phyloP scores from a whole-genome alignment of 2,888 invertebrate species.

The Campaea margaritaria region DNA sequence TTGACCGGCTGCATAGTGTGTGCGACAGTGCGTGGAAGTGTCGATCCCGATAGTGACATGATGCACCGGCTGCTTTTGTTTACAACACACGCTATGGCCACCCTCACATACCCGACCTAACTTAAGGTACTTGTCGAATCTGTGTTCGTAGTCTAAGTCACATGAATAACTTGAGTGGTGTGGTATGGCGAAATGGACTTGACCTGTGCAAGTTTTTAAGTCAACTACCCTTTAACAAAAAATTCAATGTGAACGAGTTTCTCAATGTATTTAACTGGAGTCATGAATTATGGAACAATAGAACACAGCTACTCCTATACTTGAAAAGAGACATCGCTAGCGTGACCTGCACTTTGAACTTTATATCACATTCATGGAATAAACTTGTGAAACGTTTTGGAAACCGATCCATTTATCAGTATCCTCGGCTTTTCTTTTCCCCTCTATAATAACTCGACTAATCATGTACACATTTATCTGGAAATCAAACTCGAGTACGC shows the following conservation, averaged over 20 bases:
- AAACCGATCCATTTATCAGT: background rate
- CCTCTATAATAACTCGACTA: background rate
- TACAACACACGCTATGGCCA: slow-evolving; percentile 66
- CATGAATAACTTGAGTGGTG: slow-evolving; percentile 6
- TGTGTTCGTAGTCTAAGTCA: background rate
- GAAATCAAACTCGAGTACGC: slow-evolving; percentile 29
- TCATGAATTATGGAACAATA: slow-evolving; percentile 20
- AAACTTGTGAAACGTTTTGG: background rate
- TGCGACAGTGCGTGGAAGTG: slow-evolving; percentile 51
- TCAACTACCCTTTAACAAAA: slow-evolving; percentile 18
- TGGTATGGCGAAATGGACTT: slow-evolving; percentile 14
- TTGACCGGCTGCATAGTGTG: slow-evolving; percentile 62
- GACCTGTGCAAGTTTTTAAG: slow-evolving; percentile 27
- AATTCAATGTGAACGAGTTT: slow-evolving; percentile 28
- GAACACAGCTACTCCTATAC: slow-evolving; percentile 5
- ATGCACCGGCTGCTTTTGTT: slow-evolving; percentile 50
- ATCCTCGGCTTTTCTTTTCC: background rate
- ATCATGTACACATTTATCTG: slow-evolving; percentile 10
- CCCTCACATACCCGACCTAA: slow-evolving; percentile 85
- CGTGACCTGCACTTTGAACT: slow-evolving; percentile 14
- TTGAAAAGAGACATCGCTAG: slow-evolving; percentile 3
- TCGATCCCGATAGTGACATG: slow-evolving; percentile 58
- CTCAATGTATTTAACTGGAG: slow-evolving; percentile 13
- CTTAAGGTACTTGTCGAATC: slow-evolving; percentile 72
- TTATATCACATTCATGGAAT: background rate